These are phyloP conservation scores for Toxostoma redivivum DNA, from an alignment of 2,113 vertebrate species.

Conservation along the genomic window DNA sequence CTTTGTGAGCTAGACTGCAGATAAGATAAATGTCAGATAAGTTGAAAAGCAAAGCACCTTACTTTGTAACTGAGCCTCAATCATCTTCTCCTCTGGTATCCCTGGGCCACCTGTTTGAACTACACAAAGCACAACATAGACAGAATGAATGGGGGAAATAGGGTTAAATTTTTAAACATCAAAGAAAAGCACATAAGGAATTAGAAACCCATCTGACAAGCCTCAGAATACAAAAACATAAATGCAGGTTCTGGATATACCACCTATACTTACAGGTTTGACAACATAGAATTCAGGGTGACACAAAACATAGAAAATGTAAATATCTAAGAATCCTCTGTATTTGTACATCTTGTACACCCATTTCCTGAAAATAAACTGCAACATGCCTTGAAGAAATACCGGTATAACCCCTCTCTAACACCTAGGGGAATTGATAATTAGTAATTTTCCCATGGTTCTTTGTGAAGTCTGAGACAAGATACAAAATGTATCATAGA, in stretches of 20 bases:
- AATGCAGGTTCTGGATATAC: background rate
- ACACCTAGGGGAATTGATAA: background rate
- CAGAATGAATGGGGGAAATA: background rate
- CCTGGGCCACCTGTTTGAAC: conserved; percentile 76
- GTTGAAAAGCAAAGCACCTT: conserved; percentile 43
- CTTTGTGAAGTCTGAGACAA: background rate
- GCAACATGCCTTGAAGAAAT: background rate
- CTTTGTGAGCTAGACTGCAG: background rate
- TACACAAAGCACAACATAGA: conserved; percentile 41
- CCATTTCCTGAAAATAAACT: background rate
- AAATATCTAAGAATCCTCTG: background rate
- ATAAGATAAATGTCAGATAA: background rate
- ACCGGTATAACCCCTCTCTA: background rate
- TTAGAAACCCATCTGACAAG: background rate
- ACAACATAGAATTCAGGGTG: background rate
- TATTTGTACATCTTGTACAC: background rate
- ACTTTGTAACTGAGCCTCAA: conserved; percentile 74
- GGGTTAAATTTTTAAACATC: background rate
- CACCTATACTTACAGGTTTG: background rate
- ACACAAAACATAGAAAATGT: background rate
- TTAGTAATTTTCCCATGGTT: background rate
- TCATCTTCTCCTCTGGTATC: conserved; percentile 69
- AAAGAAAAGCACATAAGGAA: background rate
- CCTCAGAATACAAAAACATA: background rate
- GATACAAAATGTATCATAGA: background rate